Percentiles rank a stretch among this genome's conserved stretches.
phyloP scores from a whole-genome alignment of 2,797 vertebrate species.

The Podarcis lilfordi region DNA sequence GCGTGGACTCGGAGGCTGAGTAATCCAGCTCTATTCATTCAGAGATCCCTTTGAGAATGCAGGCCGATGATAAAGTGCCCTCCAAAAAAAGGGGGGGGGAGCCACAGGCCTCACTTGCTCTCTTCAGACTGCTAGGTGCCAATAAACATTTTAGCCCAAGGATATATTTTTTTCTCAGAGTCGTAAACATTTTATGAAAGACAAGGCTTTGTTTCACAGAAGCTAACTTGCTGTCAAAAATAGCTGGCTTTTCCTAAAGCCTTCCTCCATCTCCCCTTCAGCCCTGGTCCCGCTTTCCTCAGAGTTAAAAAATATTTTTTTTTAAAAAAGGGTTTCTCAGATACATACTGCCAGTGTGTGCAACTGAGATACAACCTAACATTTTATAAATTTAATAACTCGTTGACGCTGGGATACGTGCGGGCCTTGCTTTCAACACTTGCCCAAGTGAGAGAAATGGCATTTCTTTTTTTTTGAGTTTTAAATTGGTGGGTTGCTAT shows the following conservation, averaged over 20 bases:
- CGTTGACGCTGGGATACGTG: slow-evolving; percentile 49
- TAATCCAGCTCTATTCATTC: slow-evolving; percentile 89
- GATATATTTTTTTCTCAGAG: slow-evolving; percentile 80
- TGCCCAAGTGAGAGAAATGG: slow-evolving; percentile 46
- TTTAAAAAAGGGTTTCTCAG: slow-evolving; percentile 12
- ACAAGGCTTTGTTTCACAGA: slow-evolving; percentile 81
- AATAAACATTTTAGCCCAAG: slow-evolving; percentile 88
- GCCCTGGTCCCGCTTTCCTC: slow-evolving; percentile 40
- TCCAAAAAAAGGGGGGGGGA: slow-evolving; percentile 59
- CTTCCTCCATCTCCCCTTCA: slow-evolving; percentile 29
- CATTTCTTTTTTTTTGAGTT: slow-evolving; percentile 46
- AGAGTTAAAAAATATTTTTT: slow-evolving; percentile 40
- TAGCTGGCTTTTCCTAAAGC: slow-evolving; percentile 72
- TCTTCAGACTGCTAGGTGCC: slow-evolving; percentile 86
- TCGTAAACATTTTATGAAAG: slow-evolving; percentile 83
- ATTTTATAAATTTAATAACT: slow-evolving; percentile 57
- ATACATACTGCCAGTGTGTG: slow-evolving; percentile 59
- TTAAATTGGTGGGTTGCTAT: slow-evolving; percentile 19
- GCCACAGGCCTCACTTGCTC: slow-evolving; percentile 84
- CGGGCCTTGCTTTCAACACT: slow-evolving; percentile 47
- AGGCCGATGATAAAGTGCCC: slow-evolving; percentile 84
- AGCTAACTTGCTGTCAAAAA: slow-evolving; percentile 74
- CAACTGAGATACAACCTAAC: slow-evolving; percentile 70
- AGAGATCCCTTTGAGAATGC: slow-evolving; percentile 84
- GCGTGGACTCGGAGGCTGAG: slow-evolving; percentile 86